These are phyloP conservation scores for Betta splendens DNA, from an alignment of 2,797 vertebrate genomes.

Conservation along the genomic window DNA sequence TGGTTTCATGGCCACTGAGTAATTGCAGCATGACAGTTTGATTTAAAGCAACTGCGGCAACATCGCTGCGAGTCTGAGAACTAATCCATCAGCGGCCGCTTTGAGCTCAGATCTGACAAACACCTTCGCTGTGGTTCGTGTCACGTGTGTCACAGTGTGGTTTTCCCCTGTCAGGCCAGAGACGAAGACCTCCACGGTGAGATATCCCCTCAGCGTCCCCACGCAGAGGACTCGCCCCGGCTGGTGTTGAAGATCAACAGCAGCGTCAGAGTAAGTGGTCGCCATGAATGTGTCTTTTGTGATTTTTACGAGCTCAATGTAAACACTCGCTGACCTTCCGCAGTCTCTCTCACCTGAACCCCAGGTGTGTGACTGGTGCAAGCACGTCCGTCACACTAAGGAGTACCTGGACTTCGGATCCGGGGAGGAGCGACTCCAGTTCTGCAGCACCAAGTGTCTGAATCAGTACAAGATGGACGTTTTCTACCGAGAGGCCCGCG, in stretches of 20 bases:
- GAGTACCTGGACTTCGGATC: slow-evolving; percentile 99
- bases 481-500: slow-evolving; percentile 98
- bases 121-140: slow-evolving; percentile 23
- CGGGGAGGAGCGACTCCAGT: slow-evolving; percentile 96
- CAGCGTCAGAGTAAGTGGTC: slow-evolving; percentile 79
- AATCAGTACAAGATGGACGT: slow-evolving; percentile 99
- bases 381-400: slow-evolving; percentile 98
- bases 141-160: slow-evolving; percentile 45
- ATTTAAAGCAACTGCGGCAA: slow-evolving; percentile 17
- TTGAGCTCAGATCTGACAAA: slow-evolving; percentile 24
- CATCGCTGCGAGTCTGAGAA: slow-evolving; percentile 7
- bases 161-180: slow-evolving; percentile 74
- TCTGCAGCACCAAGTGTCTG: slow-evolving; percentile 99
- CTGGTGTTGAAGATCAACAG: slow-evolving; percentile 81
- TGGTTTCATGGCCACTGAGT: slow-evolving; percentile 39
- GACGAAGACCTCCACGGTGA: slow-evolving; percentile 80
- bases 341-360: slow-evolving; percentile 80
- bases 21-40: slow-evolving; percentile 33
- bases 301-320: neutral
- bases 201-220: slow-evolving; percentile 75
- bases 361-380: slow-evolving; percentile 99
- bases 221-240: slow-evolving; percentile 76
- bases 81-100: slow-evolving; percentile 19
- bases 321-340: slow-evolving; percentile 63
- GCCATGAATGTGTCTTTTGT: slow-evolving; percentile 48